These are phyloP conservation scores for Ageneiosus marmoratus DNA, from an alignment of 2,113 vertebrate genomes.

Conservation along the genomic window DNA sequence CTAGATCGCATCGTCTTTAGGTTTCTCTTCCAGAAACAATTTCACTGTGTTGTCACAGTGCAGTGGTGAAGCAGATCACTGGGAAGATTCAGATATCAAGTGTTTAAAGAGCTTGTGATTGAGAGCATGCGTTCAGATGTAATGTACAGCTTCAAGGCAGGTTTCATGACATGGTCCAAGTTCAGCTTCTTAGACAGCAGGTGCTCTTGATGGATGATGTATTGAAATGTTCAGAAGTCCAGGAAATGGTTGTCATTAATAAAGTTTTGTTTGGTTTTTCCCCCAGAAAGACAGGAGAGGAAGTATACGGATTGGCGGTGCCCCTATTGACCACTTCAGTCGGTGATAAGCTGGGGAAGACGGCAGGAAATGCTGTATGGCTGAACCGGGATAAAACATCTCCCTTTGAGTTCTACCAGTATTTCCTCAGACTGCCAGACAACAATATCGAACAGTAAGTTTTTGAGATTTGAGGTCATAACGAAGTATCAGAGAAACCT, in stretches of 20 bases:
- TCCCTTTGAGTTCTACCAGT: constrained; percentile 94
- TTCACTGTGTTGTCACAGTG: too few relatives aligned
- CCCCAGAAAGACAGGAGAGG: constrained; percentile 81
- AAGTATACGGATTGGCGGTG: constrained; percentile 89
- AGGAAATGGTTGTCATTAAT: not conserved
- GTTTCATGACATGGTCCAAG: too few relatives aligned
- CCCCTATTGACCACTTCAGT: constrained; percentile 88
- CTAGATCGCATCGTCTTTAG: too few relatives aligned
- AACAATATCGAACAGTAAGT: constrained; percentile 78
- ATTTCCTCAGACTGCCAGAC: constrained; percentile 89
- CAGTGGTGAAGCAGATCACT: too few relatives aligned
- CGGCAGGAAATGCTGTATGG: constrained; percentile 94
- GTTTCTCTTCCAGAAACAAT: too few relatives aligned
- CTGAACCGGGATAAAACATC: constrained; percentile 88
- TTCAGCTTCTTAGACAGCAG: too few relatives aligned
- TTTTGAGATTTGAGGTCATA: not conserved
- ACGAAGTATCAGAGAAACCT: not conserved
- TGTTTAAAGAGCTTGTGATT: too few relatives aligned
- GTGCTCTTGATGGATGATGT: too few relatives aligned
- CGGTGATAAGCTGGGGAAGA: constrained; percentile 95
- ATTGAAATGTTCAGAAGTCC: too few relatives aligned
- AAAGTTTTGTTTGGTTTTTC: not conserved
- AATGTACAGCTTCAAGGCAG: too few relatives aligned
- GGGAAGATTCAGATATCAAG: too few relatives aligned
- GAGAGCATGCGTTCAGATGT: too few relatives aligned